A percentile compares a stretch with the other conserved stretches of the same genome.
These are phyloP conservation scores for Apis florea DNA, from an alignment of 1,140 invertebrate species.

Conservation along the genomic window DNA sequence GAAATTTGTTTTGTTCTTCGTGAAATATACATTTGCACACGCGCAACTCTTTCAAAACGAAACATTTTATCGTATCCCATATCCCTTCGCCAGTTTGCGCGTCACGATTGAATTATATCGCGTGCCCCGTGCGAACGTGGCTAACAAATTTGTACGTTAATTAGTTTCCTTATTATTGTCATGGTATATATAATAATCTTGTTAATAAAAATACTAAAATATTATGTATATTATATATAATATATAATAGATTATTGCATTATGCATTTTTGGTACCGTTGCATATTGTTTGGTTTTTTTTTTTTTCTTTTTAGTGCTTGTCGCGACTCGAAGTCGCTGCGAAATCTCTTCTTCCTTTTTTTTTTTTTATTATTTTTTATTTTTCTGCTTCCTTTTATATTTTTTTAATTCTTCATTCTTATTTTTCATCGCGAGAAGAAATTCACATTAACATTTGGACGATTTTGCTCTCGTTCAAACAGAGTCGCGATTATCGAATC, in stretches of 20 bases:
- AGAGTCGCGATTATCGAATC: constrained; percentile 3
- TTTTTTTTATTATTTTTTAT: background rate
- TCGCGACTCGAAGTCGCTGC: constrained; percentile 41
- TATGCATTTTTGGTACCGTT: constrained; percentile 81
- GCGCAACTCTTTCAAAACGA: background rate
- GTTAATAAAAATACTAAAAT: constrained; percentile 81
- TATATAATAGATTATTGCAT: constrained; percentile 81
- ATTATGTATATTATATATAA: constrained; percentile 79
- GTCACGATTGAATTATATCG: constrained; percentile 56
- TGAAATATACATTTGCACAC: constrained; percentile 12
- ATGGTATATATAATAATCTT: constrained; percentile 78
- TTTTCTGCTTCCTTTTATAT: background rate
- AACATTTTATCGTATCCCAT: background rate
- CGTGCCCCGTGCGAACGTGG: constrained; percentile 71
- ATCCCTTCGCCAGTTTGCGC: constrained; percentile 44
- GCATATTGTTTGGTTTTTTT: constrained; percentile 71
- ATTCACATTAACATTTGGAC: constrained; percentile 12
- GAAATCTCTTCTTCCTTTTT: constrained; percentile 33
- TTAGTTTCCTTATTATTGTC: constrained; percentile 80
- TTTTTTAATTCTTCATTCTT: background rate
- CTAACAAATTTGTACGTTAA: constrained; percentile 81
- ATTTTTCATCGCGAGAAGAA: constrained; percentile 10
- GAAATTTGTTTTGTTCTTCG: background rate
- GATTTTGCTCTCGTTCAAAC: constrained; percentile 1
- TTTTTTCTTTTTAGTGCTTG: constrained; percentile 49